Conservation (phyloP, 2,888 invertebrate genomes). For the Platycheirus rosarum region DNA sequence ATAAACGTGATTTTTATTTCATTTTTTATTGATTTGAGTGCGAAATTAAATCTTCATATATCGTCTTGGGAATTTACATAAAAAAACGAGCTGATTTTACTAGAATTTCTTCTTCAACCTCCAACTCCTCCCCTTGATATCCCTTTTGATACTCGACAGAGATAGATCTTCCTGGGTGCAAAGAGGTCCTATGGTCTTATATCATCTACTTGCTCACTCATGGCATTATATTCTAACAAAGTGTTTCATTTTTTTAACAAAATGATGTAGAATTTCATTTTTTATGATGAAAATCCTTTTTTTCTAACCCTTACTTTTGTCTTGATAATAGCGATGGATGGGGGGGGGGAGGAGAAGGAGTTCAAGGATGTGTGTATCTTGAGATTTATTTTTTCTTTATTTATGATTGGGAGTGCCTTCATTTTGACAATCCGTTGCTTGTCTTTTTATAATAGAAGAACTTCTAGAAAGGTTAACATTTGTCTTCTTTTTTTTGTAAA, state of each 20-base stretch:
- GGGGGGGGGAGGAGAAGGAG: not conserved
- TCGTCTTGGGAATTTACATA: constrained; percentile 45
- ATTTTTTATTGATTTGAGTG: constrained; percentile 57
- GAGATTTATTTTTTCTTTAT: constrained; percentile 27
- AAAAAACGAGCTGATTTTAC: constrained; percentile 37
- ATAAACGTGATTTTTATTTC: constrained; percentile 49
- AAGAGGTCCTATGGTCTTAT: not conserved
- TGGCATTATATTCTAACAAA: constrained; percentile 48
- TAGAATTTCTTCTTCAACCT: constrained; percentile 13
- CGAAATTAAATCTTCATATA: constrained; percentile 57
- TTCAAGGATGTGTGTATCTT: constrained; percentile 18
- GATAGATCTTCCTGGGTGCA: constrained; percentile 25
- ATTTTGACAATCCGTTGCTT: constrained; percentile 44
- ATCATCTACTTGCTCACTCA: constrained; percentile 16
- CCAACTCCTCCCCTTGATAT: constrained; percentile 18
- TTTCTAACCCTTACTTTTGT: constrained; percentile 26
- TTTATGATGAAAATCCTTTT: constrained; percentile 54
- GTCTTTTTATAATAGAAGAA: constrained; percentile 8
- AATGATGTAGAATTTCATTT: constrained; percentile 63
- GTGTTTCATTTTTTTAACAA: constrained; percentile 61
- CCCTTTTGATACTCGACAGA: constrained; percentile 38
- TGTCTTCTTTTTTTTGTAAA: no score
- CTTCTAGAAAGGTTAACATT: not conserved
- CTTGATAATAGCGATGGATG: not conserved
- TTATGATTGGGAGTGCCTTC: constrained; percentile 53